These are phyloP conservation scores for Pterocles orientalis DNA, from an alignment of 2,113 vertebrate species.

Conservation along the genomic window DNA sequence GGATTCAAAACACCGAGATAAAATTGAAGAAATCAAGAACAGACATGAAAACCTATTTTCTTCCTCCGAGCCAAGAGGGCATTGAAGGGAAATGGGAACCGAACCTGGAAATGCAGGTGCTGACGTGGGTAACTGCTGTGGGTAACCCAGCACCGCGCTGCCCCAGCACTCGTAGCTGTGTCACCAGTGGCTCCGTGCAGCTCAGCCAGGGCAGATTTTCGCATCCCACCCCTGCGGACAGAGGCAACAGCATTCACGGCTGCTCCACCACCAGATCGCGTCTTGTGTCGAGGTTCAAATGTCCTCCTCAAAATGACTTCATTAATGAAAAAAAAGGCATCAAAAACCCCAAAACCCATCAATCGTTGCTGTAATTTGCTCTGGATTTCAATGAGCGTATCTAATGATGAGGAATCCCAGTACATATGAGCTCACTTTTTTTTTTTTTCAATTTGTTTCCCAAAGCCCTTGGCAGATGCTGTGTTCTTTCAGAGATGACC, in stretches of 20 bases:
- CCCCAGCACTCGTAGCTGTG: not conserved
- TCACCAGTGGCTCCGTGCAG: not conserved
- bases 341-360: not conserved
- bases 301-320: not conserved
- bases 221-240: not conserved
- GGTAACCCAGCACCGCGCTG: not conserved
- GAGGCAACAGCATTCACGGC: accelerated
- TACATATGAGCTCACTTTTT: not conserved
- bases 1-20: constrained; percentile 9
- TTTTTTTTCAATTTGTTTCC: not conserved
- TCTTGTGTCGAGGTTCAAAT: not conserved
- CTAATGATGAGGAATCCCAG: not conserved
- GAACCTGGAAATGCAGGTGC: not conserved
- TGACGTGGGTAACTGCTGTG: not conserved
- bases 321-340: not conserved
- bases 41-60: not conserved
- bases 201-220: not conserved
- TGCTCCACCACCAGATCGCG: not conserved
- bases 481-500: not conserved
- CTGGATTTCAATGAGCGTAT: not conserved
- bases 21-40: not conserved
- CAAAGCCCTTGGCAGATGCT: not conserved
- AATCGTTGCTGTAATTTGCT: not conserved
- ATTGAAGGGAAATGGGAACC: not conserved
- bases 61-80: not conserved